Percentiles rank a stretch among this genome's conserved stretches.
Evolutionary conservation across 2,797 vertebrate genomes (phyloP).

Genomic region (Danio jaintianensis): DNA sequence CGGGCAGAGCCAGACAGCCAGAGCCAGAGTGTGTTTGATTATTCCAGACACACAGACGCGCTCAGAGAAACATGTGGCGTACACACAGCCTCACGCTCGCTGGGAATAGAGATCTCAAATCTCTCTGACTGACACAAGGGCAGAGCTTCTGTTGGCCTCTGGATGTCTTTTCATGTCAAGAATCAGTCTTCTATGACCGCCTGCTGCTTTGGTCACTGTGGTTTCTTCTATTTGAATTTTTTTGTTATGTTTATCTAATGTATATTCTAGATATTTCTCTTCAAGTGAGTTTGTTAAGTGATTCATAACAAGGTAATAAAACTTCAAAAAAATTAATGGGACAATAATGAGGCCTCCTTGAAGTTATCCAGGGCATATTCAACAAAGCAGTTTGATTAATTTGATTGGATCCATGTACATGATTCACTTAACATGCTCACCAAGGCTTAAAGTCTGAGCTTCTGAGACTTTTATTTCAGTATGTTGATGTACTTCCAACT

Average conservation of each 20-base stretch:
- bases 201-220: background rate
- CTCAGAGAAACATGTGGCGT: conserved; percentile 25
- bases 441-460: no score
- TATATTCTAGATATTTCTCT: background rate
- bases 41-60: conserved; percentile 45
- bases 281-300: background rate
- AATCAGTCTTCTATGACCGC: background rate
- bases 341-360: background rate
- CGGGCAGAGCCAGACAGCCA: conserved; percentile 33
- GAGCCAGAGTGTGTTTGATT: conserved; percentile 21
- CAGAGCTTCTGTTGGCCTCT: conserved; percentile 32
- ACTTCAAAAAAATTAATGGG: background rate
- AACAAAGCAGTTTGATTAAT: no score
- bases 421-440: no score
- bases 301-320: background rate
- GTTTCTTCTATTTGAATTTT: conserved; percentile 11
- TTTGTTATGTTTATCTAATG: background rate
- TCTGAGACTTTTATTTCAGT: no score
- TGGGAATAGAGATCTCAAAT: conserved; percentile 47
- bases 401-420: no score
- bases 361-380: background rate
- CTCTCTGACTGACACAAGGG: conserved; percentile 23
- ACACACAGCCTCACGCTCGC: conserved; percentile 36
- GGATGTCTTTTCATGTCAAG: conserved; percentile 50
- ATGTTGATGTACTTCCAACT: no score